A percentile compares a stretch with the other conserved stretches of the same genome.
phyloP scores from a whole-genome alignment of 2,797 vertebrate genomes.

The Poecilia wingei region DNA sequence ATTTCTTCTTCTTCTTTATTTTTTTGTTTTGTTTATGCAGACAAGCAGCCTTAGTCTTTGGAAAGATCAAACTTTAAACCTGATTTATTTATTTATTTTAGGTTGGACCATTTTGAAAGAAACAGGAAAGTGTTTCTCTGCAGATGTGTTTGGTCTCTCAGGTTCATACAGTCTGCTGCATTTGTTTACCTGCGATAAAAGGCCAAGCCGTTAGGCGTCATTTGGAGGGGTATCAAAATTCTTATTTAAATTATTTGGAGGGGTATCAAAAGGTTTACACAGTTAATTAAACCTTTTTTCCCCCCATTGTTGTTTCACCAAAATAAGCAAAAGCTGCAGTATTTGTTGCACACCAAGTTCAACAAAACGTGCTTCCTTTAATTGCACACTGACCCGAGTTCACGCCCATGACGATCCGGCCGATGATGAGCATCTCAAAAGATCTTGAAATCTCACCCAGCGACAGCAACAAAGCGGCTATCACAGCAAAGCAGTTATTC shows the following conservation, averaged over 20 bases:
- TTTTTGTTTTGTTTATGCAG: neutral
- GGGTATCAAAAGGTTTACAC: constrained; percentile 1
- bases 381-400: constrained; percentile 86
- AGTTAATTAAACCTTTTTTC: neutral
- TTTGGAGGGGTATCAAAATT: neutral
- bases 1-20: too few species aligned
- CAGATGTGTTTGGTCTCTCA: neutral
- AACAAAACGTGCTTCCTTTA: constrained; percentile 6
- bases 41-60: neutral
- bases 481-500: constrained; percentile 89
- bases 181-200: constrained; percentile 11
- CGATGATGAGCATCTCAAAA: constrained; percentile 93
- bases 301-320: neutral
- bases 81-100: neutral
- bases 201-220: neutral
- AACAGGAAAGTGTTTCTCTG: neutral
- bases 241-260: neutral
- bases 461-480: constrained; percentile 86
- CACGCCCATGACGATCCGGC: constrained; percentile 89
- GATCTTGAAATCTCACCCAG: constrained; percentile 82
- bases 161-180: neutral
- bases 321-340: neutral
- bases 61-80: neutral
- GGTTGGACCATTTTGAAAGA: neutral
- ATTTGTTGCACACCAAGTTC: neutral